A percentile compares a stretch with the other conserved stretches of the same genome.
These are phyloP conservation scores for Huso huso DNA, from an alignment of 2,797 vertebrate species.

Conservation along the genomic window DNA sequence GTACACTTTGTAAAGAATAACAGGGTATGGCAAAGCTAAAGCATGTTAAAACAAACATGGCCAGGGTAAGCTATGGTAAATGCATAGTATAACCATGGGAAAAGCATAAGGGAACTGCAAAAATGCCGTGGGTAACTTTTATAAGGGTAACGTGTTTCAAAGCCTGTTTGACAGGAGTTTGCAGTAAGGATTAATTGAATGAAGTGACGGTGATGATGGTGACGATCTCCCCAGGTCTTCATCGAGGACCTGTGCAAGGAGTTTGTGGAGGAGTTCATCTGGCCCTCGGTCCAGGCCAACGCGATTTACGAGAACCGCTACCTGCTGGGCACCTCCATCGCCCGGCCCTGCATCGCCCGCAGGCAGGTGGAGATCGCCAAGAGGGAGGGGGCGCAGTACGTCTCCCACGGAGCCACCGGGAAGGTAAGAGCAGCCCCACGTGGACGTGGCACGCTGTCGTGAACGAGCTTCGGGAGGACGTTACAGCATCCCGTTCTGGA, in stretches of 20 bases:
- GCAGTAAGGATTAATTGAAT: no score
- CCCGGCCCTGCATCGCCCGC: constrained; percentile 84
- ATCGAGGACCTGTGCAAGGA: constrained; percentile 81
- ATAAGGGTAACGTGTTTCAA: no score
- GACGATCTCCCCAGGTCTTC: constrained; percentile 61
- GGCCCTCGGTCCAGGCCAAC: constrained; percentile 78
- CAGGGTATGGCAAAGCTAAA: no score
- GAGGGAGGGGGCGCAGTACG: constrained; percentile 67
- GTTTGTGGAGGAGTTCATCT: constrained; percentile 91
- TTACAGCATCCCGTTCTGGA: background rate
- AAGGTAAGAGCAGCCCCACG: constrained; percentile 63
- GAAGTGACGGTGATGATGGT: no score
- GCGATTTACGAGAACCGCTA: constrained; percentile 89
- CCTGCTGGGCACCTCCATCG: constrained; percentile 81
- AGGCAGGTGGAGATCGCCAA: constrained; percentile 74
- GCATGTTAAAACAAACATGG: no score
- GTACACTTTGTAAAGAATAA: no score
- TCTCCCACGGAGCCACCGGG: constrained; percentile 89
- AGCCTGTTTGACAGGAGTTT: no score
- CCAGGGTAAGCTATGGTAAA: no score
- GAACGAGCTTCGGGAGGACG: background rate
- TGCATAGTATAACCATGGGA: no score
- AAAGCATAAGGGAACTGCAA: no score
- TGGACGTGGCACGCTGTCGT: no score
- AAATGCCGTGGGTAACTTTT: no score